Evolutionary conservation across 2,797 vertebrate genomes (phyloP), one percentile per base, ranked within the genome.

Genomic region (Cyclura pinguis): DNA sequence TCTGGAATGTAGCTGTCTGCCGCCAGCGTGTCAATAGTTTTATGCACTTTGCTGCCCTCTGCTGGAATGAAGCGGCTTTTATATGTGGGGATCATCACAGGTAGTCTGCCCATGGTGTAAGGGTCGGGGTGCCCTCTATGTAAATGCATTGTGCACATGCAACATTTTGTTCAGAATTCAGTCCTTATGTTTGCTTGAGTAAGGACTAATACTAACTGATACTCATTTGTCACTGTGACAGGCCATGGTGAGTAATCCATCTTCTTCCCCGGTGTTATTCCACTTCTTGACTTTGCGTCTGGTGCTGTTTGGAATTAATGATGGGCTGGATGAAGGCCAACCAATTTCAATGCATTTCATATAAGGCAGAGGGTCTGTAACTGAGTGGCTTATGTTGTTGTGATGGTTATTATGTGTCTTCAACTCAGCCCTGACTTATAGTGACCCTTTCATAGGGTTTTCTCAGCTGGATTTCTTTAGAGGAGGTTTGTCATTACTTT

Each of bases 11-110:
- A 57, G 80, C 82, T 5, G 3, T 47, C 69, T 0, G 0, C 35
- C 2, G 42, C 42, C 9, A 8, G 47, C 7, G 1, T 20, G 9
- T 18, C 12, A 35, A 22, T 82, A 0, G 0, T 16, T 81, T 42
- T 5, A 42, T 80, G 22, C 32, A 10, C 0, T 0, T 78, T 80
- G 18, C 47, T 92, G 82, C 80, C 67, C 88, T 84, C 42, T 88
- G 1, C 16, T 35, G 82, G 42, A 47, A 22, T 24, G 29, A 74
- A 89, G 35, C 24, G 38, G 62, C 0, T 0, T 29, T 86, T 86
- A 16, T 10, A 38, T 47, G 8, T 0, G 0, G 27, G 38, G 20
- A 0, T 72, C 3, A 83, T 35, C 22, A 27, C 55, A n/a, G 32
- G 29, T 38, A 4, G 59, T 38, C 55, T 6, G 3, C 86, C 69